phyloP scores from a whole-genome alignment of 1,140 invertebrate species.

The Drosophila teissieri region DNA sequence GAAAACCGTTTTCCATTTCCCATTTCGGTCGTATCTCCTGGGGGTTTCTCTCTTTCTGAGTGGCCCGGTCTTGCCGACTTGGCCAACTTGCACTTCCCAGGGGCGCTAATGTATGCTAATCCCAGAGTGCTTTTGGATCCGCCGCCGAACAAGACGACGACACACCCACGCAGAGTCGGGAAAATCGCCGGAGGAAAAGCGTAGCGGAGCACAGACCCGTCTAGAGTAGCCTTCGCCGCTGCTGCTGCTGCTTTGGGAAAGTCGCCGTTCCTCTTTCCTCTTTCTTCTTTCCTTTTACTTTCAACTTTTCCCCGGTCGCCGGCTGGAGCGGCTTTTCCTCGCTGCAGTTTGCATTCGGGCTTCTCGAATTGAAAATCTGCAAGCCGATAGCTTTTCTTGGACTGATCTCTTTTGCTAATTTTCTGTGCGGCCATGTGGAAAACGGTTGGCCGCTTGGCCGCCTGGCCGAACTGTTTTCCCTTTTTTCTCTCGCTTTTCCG shows the following conservation, averaged over 20 bases:
- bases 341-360: conserved; percentile 50
- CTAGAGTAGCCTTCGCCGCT: conserved; percentile 58
- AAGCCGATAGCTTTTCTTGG: conserved; percentile 61
- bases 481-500: conserved; percentile 55
- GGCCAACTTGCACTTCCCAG: conserved; percentile 21
- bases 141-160: conserved; percentile 2
- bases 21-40: conserved; percentile 27
- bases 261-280: conserved; percentile 66
- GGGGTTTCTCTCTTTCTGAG: conserved; percentile 16
- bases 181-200: conserved; percentile 15
- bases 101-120: conserved; percentile 62
- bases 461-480: conserved; percentile 65
- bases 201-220: conserved; percentile 33
- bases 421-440: conserved; percentile 77
- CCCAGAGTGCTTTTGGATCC: conserved; percentile 43
- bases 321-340: conserved; percentile 23
- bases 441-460: conserved; percentile 65
- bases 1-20: conserved; percentile 1
- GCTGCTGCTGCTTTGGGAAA: conserved; percentile 56
- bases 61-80: conserved; percentile 15
- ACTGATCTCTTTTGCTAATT: conserved; percentile 78
- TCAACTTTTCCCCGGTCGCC: conserved; percentile 72
- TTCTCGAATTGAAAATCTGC: conserved; percentile 55
- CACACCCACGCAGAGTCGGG: conserved; percentile 65
- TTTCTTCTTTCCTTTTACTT: conserved; percentile 78